Percentiles rank a stretch among this genome's conserved stretches.
Evolutionary conservation across 2,113 vertebrate genomes (phyloP).

Genomic region (Dromas ardeola): DNA sequence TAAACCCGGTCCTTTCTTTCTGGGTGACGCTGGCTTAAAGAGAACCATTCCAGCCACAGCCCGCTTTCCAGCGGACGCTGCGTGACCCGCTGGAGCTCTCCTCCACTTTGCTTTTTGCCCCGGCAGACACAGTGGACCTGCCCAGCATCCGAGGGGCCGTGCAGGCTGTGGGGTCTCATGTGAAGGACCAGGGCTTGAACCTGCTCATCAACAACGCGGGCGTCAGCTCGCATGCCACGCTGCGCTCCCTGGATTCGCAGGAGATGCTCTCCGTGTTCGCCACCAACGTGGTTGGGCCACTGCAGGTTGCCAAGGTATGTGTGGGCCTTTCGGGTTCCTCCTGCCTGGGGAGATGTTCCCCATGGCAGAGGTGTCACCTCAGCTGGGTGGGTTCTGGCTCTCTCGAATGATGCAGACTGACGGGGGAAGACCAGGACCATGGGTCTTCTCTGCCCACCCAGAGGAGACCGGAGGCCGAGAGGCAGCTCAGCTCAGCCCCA

Average conservation of each 20-base stretch:
- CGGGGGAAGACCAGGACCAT: neutral
- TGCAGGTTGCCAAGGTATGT: constrained; percentile 45
- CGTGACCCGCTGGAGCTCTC: neutral
- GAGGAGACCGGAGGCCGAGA: neutral
- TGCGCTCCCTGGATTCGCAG: neutral
- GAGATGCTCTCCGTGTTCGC: constrained; percentile 24
- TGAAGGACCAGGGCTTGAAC: constrained; percentile 54
- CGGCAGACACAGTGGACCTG: constrained; percentile 11
- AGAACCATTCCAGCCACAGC: neutral
- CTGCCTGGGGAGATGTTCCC: neutral
- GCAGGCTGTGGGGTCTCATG: neutral
- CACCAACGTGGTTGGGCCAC: constrained; percentile 8
- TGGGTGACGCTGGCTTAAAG: neutral
- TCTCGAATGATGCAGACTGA: rapidly evolving
- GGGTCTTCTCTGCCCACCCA: neutral
- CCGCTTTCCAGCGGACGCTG: neutral
- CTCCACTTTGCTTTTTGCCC: neutral
- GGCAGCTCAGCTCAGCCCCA: neutral
- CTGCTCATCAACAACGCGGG: constrained; percentile 62
- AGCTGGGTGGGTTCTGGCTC: neutral
- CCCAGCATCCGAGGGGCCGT: neutral
- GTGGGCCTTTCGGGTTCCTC: neutral
- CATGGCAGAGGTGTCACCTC: neutral
- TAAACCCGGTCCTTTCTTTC: neutral
- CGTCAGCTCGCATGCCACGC: neutral